Base-by-base conservation (phyloP, 1,140 invertebrate genomes). In the Anagrus nilaparvatae region DNA sequence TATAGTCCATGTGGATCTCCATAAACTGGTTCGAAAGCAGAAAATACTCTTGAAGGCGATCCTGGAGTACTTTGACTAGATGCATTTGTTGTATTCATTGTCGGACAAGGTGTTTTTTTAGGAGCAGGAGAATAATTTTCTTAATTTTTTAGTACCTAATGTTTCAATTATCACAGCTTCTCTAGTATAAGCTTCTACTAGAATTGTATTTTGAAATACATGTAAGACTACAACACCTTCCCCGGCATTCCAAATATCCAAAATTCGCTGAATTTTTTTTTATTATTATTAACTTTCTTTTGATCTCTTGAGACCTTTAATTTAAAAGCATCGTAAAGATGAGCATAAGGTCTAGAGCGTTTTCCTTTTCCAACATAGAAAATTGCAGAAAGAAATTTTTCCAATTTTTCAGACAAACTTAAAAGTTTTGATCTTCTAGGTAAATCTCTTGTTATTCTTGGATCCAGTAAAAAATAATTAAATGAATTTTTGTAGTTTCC, bases 121-220 rank as follows among this genome's bases (percentile, higher is more conserved):
- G n/a, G n/a, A n/a, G n/a, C n/a, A n/a, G n/a, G n/a, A n/a, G n/a
- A n/a, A n/a, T n/a, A n/a, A n/a, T n/a, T 97, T 97, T 18, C 77
- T 87, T 38, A 97, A 66, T 55, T 83, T 82, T 3, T 71, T 54
- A 9, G 87, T 46, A 51, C 87, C 82, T 23, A 97, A 57, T 0
- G 88, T 84, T 52, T 90, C 84, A 14, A 97, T 92, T 74, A 98
- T 97, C 17, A 83, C 76, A 2, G 91, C 91, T 65, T 98, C 94
- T 44, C 93, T 71, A 0, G 88, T 93, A 52, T 85, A 90, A 3
- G 94, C 92, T 67, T 97, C 94, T 1, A 82, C 87, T 0, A 87
- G 79, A 43, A 90, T 87, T 2, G 86, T 79, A 65, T 92, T 93
- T 53, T 92, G 87, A 61, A 93, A 97, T 30, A 93, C 72, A 50